phyloP scores from a whole-genome alignment of 2,113 vertebrate genomes.

The Clinocottus analis region DNA sequence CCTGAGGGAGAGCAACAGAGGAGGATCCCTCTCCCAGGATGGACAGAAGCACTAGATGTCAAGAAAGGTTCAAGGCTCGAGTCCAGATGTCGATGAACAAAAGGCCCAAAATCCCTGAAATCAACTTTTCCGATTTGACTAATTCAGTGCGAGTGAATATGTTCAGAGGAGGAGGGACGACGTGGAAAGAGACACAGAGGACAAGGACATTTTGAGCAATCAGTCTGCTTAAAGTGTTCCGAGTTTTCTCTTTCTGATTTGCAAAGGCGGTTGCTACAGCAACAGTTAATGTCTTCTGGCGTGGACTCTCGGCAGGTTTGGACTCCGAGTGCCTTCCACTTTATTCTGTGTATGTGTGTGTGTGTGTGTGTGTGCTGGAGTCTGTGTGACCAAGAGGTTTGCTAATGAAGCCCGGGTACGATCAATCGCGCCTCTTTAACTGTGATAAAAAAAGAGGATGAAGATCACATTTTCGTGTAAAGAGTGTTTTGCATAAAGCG shows the following conservation, averaged over 20 bases:
- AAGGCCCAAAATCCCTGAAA: too few relatives aligned
- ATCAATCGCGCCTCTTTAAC: constrained; percentile 16
- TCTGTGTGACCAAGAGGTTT: constrained; percentile 9
- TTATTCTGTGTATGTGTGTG: constrained; percentile 15
- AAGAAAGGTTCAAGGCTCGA: too few relatives aligned
- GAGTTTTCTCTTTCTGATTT: constrained; percentile 44
- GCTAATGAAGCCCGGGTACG: constrained; percentile 17
- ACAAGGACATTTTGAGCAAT: constrained; percentile 43
- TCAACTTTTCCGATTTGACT: too few relatives aligned
- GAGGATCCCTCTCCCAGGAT: too few relatives aligned
- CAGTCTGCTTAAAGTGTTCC: constrained; percentile 20
- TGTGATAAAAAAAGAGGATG: not conserved
- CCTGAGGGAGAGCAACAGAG: too few relatives aligned
- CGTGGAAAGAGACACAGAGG: not conserved
- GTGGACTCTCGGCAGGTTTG: constrained; percentile 42
- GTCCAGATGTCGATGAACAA: too few relatives aligned
- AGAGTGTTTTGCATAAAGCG: not conserved
- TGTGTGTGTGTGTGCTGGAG: constrained; percentile 5
- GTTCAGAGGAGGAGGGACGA: constrained; percentile 1
- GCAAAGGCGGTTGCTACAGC: constrained; percentile 55
- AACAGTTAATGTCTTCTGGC: constrained; percentile 59
- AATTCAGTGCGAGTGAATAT: not conserved
- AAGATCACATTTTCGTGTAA: constrained; percentile 5
- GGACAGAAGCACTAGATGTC: too few relatives aligned
- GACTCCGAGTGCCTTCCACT: constrained; percentile 39